Conservation (phyloP, 2,797 vertebrate genomes). For the Dipus sagitta region DNA sequence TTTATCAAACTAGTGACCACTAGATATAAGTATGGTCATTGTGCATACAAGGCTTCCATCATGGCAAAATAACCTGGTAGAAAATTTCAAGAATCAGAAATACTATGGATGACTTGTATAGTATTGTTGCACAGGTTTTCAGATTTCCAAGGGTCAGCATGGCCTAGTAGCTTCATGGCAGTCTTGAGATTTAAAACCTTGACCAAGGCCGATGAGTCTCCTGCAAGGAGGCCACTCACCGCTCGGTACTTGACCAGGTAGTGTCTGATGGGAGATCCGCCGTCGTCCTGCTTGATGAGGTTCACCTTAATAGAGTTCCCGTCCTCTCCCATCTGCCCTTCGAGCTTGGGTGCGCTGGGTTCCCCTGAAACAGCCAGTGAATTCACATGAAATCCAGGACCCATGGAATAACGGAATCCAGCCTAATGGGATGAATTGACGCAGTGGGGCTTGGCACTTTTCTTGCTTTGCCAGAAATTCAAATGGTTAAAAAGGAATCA, state of each 20-base stretch:
- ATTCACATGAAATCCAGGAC: constrained; percentile 39
- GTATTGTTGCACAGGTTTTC: background rate
- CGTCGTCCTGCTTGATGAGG: constrained; percentile 97
- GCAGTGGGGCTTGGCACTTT: constrained; percentile 20
- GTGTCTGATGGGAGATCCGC: constrained; percentile 96
- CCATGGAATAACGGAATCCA: background rate
- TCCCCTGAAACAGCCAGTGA: constrained; percentile 91
- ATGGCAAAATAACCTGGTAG: background rate
- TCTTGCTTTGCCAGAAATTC: constrained; percentile 67
- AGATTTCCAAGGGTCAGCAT: background rate
- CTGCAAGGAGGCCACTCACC: constrained; percentile 90
- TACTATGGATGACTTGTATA: too few species aligned
- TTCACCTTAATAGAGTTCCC: constrained; percentile 96
- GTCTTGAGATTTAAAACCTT: background rate
- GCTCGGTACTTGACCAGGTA: constrained; percentile 96
- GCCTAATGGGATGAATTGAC: background rate
- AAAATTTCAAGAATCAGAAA: background rate
- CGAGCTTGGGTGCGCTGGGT: constrained; percentile 95
- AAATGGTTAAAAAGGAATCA: constrained; percentile 57
- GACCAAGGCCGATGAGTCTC: background rate
- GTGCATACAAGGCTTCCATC: background rate
- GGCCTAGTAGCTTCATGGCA: background rate
- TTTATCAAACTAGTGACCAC: background rate
- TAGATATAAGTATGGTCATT: background rate
- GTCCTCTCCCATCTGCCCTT: constrained; percentile 92